Conservation (phyloP, 2,113 vertebrate genomes). For the Loxodonta africana region DNA sequence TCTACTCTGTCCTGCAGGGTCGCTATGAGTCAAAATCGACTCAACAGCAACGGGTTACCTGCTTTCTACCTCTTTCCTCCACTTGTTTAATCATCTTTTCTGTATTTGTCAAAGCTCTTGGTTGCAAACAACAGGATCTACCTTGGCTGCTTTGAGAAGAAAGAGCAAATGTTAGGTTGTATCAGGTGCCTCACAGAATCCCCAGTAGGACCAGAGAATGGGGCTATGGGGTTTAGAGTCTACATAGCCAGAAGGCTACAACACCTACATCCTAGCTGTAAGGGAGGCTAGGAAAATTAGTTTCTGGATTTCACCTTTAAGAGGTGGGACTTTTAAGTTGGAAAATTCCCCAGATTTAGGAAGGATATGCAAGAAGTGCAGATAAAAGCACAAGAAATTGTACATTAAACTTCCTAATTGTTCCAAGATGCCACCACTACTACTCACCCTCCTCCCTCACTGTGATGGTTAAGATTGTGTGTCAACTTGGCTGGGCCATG, state of each 20-base stretch:
- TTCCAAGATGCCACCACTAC: background rate
- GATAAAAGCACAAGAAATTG: background rate
- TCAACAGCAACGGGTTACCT: too few relatives aligned
- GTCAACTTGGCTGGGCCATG: too few relatives aligned
- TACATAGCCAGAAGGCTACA: background rate
- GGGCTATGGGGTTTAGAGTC: background rate
- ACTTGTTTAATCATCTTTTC: background rate
- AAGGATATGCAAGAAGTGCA: background rate
- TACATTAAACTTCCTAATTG: background rate
- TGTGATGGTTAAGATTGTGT: too few relatives aligned
- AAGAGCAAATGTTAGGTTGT: background rate
- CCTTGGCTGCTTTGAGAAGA: background rate
- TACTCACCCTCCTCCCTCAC: too few relatives aligned
- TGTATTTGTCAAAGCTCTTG: background rate
- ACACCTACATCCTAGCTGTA: background rate
- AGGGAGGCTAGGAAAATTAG: background rate
- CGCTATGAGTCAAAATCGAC: too few relatives aligned
- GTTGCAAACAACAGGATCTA: conserved; percentile 2
- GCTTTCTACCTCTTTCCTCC: background rate
- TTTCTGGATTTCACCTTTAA: background rate
- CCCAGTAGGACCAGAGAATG: background rate
- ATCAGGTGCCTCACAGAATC: background rate
- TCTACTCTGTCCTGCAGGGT: too few relatives aligned
- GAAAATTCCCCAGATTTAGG: background rate
- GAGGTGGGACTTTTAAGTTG: background rate